Evolutionary conservation across 2,888 invertebrate genomes (phyloP).

Genomic region (Catocala nupta): DNA sequence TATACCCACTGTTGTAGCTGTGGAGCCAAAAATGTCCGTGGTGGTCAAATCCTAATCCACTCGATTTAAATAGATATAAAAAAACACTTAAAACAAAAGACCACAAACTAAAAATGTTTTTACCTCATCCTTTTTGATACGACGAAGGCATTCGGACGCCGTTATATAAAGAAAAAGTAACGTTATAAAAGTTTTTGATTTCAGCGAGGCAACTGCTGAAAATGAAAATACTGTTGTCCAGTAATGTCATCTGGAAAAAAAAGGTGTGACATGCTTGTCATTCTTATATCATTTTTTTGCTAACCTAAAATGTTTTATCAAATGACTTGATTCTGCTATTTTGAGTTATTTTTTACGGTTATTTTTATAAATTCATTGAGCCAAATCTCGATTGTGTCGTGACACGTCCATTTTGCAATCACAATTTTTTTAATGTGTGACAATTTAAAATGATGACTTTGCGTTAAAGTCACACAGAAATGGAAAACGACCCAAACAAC

Average conservation of each 20-base stretch:
- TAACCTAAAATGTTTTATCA: constrained; percentile 88
- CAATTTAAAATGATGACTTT: constrained; percentile 81
- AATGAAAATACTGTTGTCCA: constrained; percentile 84
- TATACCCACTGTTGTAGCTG: too few species aligned
- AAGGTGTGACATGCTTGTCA: constrained; percentile 87
- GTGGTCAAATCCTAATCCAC: too few species aligned
- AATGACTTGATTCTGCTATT: constrained; percentile 85
- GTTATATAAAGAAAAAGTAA: constrained; percentile 49
- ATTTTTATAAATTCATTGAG: constrained; percentile 82
- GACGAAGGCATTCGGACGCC: constrained; percentile 35
- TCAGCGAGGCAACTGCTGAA: constrained; percentile 77
- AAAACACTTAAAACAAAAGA: not conserved
- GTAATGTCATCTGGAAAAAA: constrained; percentile 86
- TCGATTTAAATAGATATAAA: too few species aligned
- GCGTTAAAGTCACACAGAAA: constrained; percentile 77
- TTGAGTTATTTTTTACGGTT: constrained; percentile 82
- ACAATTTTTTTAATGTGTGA: constrained; percentile 74
- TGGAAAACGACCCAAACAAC: constrained; percentile 86
- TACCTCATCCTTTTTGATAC: constrained; percentile 28
- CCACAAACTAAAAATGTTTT: constrained; percentile 7
- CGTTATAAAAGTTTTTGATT: constrained; percentile 69
- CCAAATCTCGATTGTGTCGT: constrained; percentile 85
- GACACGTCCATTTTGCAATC: constrained; percentile 69
- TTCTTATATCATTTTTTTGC: constrained; percentile 85
- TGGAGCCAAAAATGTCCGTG: too few species aligned